phyloP scores from a whole-genome alignment of 35 echinoderm and acorn worm species.

The Hemicentrotus pulcherrimus region DNA sequence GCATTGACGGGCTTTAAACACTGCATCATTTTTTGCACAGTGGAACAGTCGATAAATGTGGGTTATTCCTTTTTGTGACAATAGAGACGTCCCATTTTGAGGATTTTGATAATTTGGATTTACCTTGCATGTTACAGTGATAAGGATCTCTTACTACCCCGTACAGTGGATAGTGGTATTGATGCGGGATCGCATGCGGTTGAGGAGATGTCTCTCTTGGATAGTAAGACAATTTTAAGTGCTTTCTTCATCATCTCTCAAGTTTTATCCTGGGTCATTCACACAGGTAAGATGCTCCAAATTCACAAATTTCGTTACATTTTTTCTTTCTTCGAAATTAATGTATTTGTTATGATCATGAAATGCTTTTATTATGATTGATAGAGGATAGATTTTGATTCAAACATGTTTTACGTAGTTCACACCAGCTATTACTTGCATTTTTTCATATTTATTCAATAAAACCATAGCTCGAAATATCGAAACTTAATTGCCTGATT shows the following conservation, averaged over 20 bases:
- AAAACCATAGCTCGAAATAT: too few species aligned
- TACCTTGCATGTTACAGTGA: background rate
- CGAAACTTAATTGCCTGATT: too few species aligned
- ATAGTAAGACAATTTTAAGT: background rate
- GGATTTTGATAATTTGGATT: background rate
- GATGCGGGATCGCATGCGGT: background rate
- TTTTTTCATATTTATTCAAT: too few species aligned
- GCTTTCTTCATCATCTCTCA: background rate
- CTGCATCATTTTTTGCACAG: background rate
- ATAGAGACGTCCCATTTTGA: background rate
- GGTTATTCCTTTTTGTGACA: background rate
- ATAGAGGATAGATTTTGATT: too few species aligned
- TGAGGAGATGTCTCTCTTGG: constrained; percentile 8
- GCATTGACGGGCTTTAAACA: background rate
- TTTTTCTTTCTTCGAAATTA: too few species aligned
- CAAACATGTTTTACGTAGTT: too few species aligned
- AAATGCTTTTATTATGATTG: too few species aligned
- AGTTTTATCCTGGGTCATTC: background rate
- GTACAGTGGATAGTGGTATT: background rate
- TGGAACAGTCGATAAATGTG: background rate
- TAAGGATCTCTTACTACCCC: background rate
- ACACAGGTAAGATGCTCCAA: background rate
- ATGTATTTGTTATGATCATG: too few species aligned
- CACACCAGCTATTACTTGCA: too few species aligned
- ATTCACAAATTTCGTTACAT: too few species aligned